Percentiles rank a stretch among this genome's conserved stretches.
Evolutionary conservation across 2,113 vertebrate species (phyloP).

Genomic region (Dicerorhinus sumatrensis): DNA sequence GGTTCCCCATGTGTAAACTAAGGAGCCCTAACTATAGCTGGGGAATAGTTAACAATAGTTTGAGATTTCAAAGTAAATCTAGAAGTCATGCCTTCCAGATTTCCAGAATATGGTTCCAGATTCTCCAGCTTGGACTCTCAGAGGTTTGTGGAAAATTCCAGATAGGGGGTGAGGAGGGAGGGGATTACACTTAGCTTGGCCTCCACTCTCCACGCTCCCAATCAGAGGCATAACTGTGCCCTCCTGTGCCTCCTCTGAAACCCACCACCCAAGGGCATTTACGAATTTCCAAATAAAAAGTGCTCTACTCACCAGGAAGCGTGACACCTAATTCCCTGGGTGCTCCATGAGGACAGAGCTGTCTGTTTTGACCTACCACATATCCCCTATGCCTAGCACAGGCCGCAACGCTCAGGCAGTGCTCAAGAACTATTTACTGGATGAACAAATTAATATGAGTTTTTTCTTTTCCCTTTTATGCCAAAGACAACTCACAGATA

Average conservation of each 20-base stretch:
- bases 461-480: not conserved
- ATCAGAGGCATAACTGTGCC: not conserved
- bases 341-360: not conserved
- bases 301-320: not conserved
- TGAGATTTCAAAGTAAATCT: not conserved
- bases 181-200: fast-evolving
- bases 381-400: fast-evolving
- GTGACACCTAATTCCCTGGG: not conserved
- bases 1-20: not conserved
- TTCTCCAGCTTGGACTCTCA: not conserved
- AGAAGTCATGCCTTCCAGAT: not conserved
- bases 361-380: fast-evolving
- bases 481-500: not conserved
- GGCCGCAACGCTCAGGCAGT: fast-evolving
- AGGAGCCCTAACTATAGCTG: not conserved
- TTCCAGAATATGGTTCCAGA: not conserved
- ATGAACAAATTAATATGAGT: not conserved
- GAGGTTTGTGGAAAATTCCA: not conserved
- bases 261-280: not conserved
- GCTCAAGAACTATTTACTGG: not conserved
- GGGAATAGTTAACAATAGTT: not conserved
- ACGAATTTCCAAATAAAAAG: not conserved
- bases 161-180: fast-evolving
- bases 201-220: not conserved
- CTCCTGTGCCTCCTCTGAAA: not conserved